These are phyloP conservation scores for Scortum barcoo DNA, from an alignment of 2,113 vertebrate species.

Conservation along the genomic window DNA sequence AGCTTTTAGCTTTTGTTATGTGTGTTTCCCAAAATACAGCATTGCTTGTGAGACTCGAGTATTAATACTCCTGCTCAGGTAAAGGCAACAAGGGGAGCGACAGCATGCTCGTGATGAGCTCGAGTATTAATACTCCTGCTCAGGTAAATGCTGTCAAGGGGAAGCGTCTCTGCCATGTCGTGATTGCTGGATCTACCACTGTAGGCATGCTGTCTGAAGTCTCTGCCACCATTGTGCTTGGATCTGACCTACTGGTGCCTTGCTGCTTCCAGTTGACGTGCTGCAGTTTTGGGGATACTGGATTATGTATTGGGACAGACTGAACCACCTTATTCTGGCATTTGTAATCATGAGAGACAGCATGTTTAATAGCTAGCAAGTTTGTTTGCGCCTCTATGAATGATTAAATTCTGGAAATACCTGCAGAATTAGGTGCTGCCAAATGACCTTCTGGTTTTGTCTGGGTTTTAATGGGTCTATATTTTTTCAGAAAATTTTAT, in stretches of 20 bases:
- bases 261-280: slow-evolving; percentile 91
- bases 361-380: not conserved
- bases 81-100: slow-evolving; percentile 84
- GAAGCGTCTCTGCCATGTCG: too few species aligned
- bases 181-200: slow-evolving; percentile 87
- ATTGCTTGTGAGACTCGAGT: slow-evolving; percentile 1
- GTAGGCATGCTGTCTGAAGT: slow-evolving; percentile 89
- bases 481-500: not conserved
- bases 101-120: too few species aligned
- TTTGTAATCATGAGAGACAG: not conserved
- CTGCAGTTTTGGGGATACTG: slow-evolving; percentile 10
- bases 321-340: not conserved
- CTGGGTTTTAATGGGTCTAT: not conserved
- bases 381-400: slow-evolving; percentile 4
- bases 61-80: slow-evolving; percentile 75
- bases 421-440: not conserved
- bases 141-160: too few species aligned
- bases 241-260: slow-evolving; percentile 77
- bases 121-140: too few species aligned
- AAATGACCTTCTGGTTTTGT: not conserved
- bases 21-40: slow-evolving; percentile 7
- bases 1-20: slow-evolving; percentile 2
- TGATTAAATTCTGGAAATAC: not conserved
- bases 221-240: slow-evolving; percentile 95
- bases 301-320: slow-evolving; percentile 8